Evolutionary conservation across 2,797 vertebrate genomes (phyloP), one percentile per base, ranked within the genome.

Genomic region (Macrochelys suwanniensis): DNA sequence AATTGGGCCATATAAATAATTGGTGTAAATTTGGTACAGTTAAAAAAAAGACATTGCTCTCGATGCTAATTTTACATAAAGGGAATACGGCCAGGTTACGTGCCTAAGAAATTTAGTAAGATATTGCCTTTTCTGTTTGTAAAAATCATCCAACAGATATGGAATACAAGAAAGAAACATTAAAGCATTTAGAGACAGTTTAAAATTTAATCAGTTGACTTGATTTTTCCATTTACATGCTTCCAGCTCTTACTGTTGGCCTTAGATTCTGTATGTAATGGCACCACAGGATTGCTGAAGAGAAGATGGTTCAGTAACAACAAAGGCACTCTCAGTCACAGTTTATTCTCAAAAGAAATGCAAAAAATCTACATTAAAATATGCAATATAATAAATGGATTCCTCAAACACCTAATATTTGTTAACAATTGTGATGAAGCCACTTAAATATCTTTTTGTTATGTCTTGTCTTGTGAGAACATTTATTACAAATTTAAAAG

Each of bases 201-300:
- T 84, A 96, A 97, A 95, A 71, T 95, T 95, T 96, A 96, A 97
- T 94, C 49, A 45, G 84, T 82, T 92, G 68, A 94, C 93, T 96
- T 97, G 93, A 93, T 94, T 97, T 97, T 96, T 95, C 93, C 87
- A 95, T 97, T 96, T 97, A 90, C 71, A 86, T 90, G 86, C 85
- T 96, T 95, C 78, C 81, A 94, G 53, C 0, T 86, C 76, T 96
- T 96, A 96, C 68, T 95, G 80, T 89, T 91, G 84, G 90, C 83
- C 80, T 97, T 79, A 90, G 80, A 97, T 96, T 93, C 85, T 92
- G 93, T 93, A 85, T 23, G 87, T 49, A 97, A 93, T 80, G 89
- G 84, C 87, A 93, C 50, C 93, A 93, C 57, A 78, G 17, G 87
- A 93, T 11, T 95, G 94, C 86, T 96, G 89, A 96, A 89, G 74